Evolutionary conservation across 2,113 vertebrate genomes (phyloP).

Genomic region (Paradisaea rubra): DNA sequence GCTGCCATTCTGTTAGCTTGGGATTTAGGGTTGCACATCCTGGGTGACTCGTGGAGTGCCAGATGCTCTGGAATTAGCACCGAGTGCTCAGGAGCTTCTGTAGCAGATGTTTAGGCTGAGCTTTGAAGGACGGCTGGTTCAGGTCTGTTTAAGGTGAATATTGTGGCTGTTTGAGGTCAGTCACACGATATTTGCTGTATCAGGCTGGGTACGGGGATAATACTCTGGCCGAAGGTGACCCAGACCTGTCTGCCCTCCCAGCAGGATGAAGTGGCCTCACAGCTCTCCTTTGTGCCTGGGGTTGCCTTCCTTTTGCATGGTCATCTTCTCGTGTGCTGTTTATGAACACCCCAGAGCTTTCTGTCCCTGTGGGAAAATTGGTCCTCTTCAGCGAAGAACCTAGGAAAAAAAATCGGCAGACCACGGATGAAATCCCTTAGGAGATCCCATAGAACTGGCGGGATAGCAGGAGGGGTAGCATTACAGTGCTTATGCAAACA

Average conservation of each 20-base stretch:
- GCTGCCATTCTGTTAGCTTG: background rate
- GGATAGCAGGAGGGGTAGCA: background rate
- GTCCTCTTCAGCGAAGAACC: background rate
- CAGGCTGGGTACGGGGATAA: background rate
- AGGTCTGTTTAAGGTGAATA: rapidly evolving
- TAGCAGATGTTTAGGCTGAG: background rate
- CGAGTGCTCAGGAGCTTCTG: background rate
- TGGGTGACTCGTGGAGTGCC: background rate
- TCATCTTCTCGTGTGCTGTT: rapidly evolving
- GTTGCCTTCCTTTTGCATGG: background rate
- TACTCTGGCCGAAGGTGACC: background rate
- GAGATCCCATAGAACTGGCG: rapidly evolving
- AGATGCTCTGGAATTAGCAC: background rate
- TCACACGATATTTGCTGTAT: rapidly evolving
- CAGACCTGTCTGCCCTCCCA: rapidly evolving
- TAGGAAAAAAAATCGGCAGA: background rate
- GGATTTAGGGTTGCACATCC: background rate
- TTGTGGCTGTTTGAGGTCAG: no score
- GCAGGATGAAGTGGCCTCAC: background rate
- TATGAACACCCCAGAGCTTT: background rate
- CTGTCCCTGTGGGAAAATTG: background rate
- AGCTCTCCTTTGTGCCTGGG: rapidly evolving
- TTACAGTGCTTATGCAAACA: background rate
- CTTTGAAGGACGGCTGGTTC: background rate
- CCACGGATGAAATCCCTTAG: background rate